phyloP scores from a whole-genome alignment of 2,113 vertebrate genomes.

The Oplegnathus fasciatus region DNA sequence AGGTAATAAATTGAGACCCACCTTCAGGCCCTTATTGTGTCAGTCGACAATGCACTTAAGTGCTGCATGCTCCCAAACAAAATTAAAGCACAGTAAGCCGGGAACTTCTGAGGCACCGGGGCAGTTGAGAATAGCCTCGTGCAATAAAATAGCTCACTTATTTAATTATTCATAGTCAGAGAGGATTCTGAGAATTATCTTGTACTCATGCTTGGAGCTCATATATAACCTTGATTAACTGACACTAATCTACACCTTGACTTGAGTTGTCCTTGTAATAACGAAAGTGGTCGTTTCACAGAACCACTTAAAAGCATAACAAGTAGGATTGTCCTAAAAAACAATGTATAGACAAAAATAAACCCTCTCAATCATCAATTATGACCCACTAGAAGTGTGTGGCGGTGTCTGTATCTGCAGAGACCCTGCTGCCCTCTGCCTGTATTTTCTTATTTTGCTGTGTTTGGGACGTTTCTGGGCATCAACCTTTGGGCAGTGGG shows the following conservation, averaged over 20 bases:
- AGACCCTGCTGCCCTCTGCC: too few species aligned
- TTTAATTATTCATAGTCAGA: neutral
- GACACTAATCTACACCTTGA: neutral
- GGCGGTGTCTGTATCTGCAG: too few species aligned
- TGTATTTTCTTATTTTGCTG: too few species aligned
- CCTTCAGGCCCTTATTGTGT: neutral
- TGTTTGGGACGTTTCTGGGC: too few species aligned
- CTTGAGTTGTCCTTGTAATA: neutral
- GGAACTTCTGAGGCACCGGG: neutral
- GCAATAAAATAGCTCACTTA: neutral
- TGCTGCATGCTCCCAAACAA: neutral
- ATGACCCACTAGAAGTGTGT: too few species aligned
- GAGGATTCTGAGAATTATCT: neutral
- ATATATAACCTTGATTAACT: neutral
- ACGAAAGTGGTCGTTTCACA: neutral
- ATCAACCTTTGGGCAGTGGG: too few species aligned
- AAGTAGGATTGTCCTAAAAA: too few species aligned
- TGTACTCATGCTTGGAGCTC: neutral
- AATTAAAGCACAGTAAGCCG: neutral
- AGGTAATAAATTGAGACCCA: neutral
- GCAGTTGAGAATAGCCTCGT: neutral
- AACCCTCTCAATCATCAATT: too few species aligned
- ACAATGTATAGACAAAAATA: too few species aligned
- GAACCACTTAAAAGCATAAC: neutral
- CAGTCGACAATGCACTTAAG: neutral